A percentile compares a stretch with the other conserved stretches of the same genome.
phyloP scores from a whole-genome alignment of 2,888 invertebrate genomes.

The Ornithoptera priamus region DNA sequence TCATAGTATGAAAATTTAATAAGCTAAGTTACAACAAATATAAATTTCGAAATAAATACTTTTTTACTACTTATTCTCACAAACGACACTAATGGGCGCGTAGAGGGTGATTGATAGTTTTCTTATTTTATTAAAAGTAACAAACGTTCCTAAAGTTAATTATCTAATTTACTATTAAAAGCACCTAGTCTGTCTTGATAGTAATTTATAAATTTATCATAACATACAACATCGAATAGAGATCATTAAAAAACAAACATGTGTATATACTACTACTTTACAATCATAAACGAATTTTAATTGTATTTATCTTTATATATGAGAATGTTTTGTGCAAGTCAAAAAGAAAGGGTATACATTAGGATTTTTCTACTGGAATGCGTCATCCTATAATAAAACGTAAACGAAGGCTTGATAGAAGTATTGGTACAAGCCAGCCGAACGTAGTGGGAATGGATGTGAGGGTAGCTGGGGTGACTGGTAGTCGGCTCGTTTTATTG shows the following conservation, averaged over 20 bases:
- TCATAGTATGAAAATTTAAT: not conserved
- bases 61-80: too few relatives aligned
- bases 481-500: constrained; percentile 68
- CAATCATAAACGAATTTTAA: not conserved
- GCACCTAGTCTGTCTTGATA: too few relatives aligned
- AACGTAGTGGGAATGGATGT: constrained; percentile 27
- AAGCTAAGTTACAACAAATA: not conserved
- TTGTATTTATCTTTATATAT: not conserved
- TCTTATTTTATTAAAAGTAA: too few relatives aligned
- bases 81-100: too few relatives aligned
- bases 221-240: too few relatives aligned
- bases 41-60: too few relatives aligned
- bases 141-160: too few relatives aligned
- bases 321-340: not conserved
- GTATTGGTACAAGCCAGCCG: constrained; percentile 17
- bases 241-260: too few relatives aligned
- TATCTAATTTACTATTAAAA: too few relatives aligned
- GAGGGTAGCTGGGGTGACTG: constrained; percentile 42
- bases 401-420: constrained; percentile 1
- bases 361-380: not conserved
- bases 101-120: too few relatives aligned
- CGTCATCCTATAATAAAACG: constrained; percentile 12
- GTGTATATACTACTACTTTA: too few relatives aligned
- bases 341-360: not conserved
- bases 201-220: too few relatives aligned